Evolutionary conservation across 2,113 vertebrate species (phyloP), one percentile per base, ranked within the genome.

Genomic region (Columbina picui): DNA sequence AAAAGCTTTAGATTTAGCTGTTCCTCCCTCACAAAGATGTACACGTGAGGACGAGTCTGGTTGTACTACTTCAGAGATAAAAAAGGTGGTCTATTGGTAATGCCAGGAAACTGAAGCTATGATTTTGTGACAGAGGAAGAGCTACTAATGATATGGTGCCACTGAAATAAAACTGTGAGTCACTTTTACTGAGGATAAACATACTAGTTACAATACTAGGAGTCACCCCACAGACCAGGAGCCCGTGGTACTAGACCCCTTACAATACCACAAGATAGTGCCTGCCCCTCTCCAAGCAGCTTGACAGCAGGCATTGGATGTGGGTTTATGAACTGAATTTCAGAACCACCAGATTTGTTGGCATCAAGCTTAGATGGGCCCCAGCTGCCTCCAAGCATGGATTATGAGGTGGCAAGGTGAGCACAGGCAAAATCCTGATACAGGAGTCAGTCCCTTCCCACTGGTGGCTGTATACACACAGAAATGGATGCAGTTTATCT

Each of bases 261-360:
- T 45, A 5, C 6, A 4, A 30, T 45, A 47, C 52, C 32, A 53
- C 50, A 45, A 39, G 20, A 52, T 3, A 53, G 49, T 56, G 12
- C 36, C n/a, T 69, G 25, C 4, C 22, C 26, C 30, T 88, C 36
- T 92, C 45, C n/a, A 59, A 89, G 30, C 3, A 23, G 17, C 43
- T 23, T 61, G 76, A 55, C n/a, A 74, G 25, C 26, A 14, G 52
- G 5, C 17, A 60, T 27, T 0, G 0, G 63, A n/a, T 83, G 16
- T 57, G 45, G 4, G 13, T 43, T 74, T 80, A 57, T 22, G 32
- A 86, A 27, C 20, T 38, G 83, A 79, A 47, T 69, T 76, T 83
- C 36, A 60, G 49, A 79, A 36, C 14, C 14, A 23, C 12, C 3
- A 7, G 8, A 30, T n/a, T 70, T 63, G 64, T 49, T 26, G 38